Conservation (phyloP, 2,113 vertebrate genomes). For the Carollia perspicillata region DNA sequence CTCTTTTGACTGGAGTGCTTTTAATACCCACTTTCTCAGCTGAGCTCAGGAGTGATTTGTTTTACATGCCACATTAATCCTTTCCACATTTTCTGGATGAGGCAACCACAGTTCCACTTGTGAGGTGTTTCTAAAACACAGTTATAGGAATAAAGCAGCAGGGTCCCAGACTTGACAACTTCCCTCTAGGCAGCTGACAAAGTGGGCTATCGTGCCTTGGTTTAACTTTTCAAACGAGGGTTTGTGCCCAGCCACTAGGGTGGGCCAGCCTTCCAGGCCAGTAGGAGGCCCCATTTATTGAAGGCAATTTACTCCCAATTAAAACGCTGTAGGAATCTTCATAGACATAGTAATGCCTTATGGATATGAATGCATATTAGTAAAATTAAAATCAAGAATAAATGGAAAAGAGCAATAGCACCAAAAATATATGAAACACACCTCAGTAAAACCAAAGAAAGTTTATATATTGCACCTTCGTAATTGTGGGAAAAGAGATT, state of each 20-base stretch:
- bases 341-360: constrained; percentile 74
- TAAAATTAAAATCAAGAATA: constrained; percentile 75
- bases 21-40: constrained; percentile 91
- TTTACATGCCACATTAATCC: constrained; percentile 93
- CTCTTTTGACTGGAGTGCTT: constrained; percentile 87
- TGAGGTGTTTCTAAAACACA: constrained; percentile 89
- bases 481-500: constrained; percentile 74
- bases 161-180: constrained; percentile 89
- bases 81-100: constrained; percentile 93
- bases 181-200: constrained; percentile 84
- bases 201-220: constrained; percentile 79
- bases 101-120: constrained; percentile 90
- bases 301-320: constrained; percentile 89
- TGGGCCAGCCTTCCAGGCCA: constrained; percentile 78
- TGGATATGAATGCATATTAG: constrained; percentile 76
- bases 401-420: constrained; percentile 67
- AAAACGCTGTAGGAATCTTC: constrained; percentile 83
- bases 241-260: constrained; percentile 81
- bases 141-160: constrained; percentile 89
- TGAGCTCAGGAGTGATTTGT: constrained; percentile 91
- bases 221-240: constrained; percentile 77
- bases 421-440: constrained; percentile 73
- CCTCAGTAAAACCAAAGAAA: constrained; percentile 75
- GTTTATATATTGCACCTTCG: constrained; percentile 74
- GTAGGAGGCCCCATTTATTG: constrained; percentile 84